These are phyloP conservation scores for Anolis apletophallus DNA, from an alignment of 2,797 vertebrate species.

Conservation along the genomic window DNA sequence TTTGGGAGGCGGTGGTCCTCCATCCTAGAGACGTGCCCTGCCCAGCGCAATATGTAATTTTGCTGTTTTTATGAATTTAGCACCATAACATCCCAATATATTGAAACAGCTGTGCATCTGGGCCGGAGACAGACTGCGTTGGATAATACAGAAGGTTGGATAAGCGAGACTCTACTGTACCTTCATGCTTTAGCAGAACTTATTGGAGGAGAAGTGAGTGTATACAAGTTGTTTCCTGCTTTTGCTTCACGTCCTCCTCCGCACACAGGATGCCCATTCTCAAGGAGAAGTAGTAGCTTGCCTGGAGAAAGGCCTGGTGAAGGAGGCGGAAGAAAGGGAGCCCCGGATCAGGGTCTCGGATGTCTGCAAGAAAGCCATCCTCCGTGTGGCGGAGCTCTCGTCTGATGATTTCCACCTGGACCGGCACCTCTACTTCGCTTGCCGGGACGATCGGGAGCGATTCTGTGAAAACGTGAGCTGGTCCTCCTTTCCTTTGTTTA, in stretches of 20 bases:
- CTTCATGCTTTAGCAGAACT: not conserved
- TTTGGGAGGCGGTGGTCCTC: no score
- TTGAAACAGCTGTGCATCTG: no score
- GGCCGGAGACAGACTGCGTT: no score
- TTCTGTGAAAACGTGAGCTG: conserved; percentile 93
- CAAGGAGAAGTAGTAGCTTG: conserved; percentile 97
- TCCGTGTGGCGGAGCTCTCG: conserved; percentile 95
- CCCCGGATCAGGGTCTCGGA: conserved; percentile 83
- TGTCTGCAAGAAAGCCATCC: conserved; percentile 93
- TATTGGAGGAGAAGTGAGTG: not conserved
- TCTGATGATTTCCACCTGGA: conserved; percentile 97
- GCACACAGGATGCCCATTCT: conserved; percentile 90
- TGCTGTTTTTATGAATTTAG: no score
- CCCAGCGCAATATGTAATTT: no score
- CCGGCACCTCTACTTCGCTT: conserved; percentile 93
- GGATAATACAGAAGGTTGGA: no score
- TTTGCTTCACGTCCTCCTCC: not conserved
- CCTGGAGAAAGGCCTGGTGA: conserved; percentile 92
- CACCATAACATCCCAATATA: no score
- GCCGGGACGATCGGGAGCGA: conserved; percentile 92
- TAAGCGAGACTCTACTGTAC: no score
- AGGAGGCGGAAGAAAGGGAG: conserved; percentile 86
- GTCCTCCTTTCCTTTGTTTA: not conserved
- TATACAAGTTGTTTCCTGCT: not conserved
- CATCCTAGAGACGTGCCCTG: no score